These are phyloP conservation scores for Chelidonichthys spinosus DNA, from an alignment of 2,797 vertebrate species.

Conservation along the genomic window DNA sequence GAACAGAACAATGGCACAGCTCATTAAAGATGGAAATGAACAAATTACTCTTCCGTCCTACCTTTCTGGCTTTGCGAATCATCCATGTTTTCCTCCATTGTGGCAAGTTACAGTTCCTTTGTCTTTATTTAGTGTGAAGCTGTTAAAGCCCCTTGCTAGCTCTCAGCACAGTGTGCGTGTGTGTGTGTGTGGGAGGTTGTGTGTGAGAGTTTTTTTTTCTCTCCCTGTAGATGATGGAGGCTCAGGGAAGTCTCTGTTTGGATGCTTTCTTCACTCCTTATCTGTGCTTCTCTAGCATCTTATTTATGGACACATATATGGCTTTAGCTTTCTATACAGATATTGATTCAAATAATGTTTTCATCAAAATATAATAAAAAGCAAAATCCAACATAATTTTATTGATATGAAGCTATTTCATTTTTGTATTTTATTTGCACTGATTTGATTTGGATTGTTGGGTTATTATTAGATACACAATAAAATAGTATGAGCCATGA, in stretches of 20 bases:
- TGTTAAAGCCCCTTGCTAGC: slow-evolving; percentile 73
- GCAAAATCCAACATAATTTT: neutral
- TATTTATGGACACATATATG: slow-evolving; percentile 10
- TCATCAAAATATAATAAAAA: neutral
- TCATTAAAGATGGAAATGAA: slow-evolving; percentile 39
- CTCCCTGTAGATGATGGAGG: slow-evolving; percentile 78
- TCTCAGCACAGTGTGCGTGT: slow-evolving; percentile 63
- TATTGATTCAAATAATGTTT: slow-evolving; percentile 6
- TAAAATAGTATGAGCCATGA: neutral
- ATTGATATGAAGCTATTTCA: neutral
- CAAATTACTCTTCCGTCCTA: slow-evolving; percentile 70
- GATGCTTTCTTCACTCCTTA: slow-evolving; percentile 29
- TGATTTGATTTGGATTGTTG: neutral
- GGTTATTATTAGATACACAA: neutral
- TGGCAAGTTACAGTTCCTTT: slow-evolving; percentile 79
- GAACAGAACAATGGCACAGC: slow-evolving; percentile 58
- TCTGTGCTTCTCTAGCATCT: slow-evolving; percentile 34
- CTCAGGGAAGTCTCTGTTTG: slow-evolving; percentile 77
- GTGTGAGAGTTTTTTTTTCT: slow-evolving; percentile 49
- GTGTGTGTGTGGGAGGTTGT: slow-evolving; percentile 52
- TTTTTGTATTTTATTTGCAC: neutral
- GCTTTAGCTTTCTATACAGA: neutral
- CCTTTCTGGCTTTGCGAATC: slow-evolving; percentile 98
- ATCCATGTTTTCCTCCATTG: slow-evolving; percentile 99
- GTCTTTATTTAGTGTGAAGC: slow-evolving; percentile 66